Percentiles rank a stretch among this genome's conserved stretches.
phyloP scores from a whole-genome alignment of 1,140 invertebrate genomes.

The Calycopis cecrops region DNA sequence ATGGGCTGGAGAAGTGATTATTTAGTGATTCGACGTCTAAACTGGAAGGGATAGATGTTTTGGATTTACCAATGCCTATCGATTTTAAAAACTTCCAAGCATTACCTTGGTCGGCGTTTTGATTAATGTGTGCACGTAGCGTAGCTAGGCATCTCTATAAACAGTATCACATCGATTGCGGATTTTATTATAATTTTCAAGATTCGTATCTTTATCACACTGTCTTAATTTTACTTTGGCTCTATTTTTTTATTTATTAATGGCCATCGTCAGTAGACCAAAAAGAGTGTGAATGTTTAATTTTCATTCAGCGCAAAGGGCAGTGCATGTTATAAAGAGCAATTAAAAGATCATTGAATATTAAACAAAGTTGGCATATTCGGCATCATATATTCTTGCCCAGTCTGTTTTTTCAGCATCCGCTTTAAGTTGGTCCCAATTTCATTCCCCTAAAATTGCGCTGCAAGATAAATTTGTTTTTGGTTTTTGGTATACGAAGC shows the following conservation, averaged over 20 bases:
- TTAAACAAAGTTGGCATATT: neutral
- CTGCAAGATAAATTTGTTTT: too few species aligned
- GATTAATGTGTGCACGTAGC: neutral
- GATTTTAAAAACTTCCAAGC: neutral
- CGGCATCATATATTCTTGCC: neutral
- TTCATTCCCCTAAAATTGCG: neutral
- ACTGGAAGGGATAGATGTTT: neutral
- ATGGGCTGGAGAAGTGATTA: neutral
- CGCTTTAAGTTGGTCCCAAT: neutral
- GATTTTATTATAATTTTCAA: neutral
- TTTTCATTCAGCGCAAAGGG: neutral
- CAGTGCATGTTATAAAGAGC: neutral
- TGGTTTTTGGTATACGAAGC: too few species aligned
- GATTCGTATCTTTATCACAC: neutral
- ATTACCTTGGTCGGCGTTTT: neutral
- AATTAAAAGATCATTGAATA: neutral
- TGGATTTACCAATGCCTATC: too few species aligned
- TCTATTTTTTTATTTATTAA: neutral
- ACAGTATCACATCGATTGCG: neutral
- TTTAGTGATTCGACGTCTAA: neutral
- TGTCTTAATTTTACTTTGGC: neutral
- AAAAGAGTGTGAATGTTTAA: neutral
- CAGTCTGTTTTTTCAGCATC: neutral
- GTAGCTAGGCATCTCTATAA: neutral
- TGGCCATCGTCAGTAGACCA: neutral